Evolutionary conservation across 2,888 invertebrate genomes (phyloP), one percentile per base, ranked within the genome.

Genomic region (Cremastobaeus sp.): DNA sequence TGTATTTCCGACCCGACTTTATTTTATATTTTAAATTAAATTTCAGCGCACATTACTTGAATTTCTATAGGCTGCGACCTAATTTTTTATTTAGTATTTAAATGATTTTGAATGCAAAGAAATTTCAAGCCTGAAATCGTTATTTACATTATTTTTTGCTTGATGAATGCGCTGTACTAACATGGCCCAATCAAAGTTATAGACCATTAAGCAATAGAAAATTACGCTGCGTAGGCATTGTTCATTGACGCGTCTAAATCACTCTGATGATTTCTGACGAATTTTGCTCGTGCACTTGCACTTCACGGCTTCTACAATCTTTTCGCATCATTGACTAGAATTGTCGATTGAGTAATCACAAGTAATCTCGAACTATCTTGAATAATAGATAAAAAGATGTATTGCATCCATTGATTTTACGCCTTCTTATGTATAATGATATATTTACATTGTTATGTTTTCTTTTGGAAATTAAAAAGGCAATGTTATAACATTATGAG

Each of bases 161-260:
- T 37, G 35, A 39, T 34, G 59, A 72, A 77, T 70, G 78, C 70
- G 82, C 84, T 76, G 73, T 77, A 84, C 84, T 84, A 84, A 83
- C 84, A 82, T 62, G 71, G 77, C 70, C 83, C 83, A 86, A 85
- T 87, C 85, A 85, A 84, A 83, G 81, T 84, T 83, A 86, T 84
- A 83, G 83, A 73, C 84, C 86, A 86, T 86, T 86, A 86, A 81
- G 82, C 82, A 80, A 77, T 78, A 77, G 82, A 82, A 85, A 86
- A 85, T 86, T 80, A 80, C 78, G 86, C 84, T 78, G 82, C 82
- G 84, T 82, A 77, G 81, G 85, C 84, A 84, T 68, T 52, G 76
- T 68, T 57, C 74, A 70, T 62, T 74, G 77, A 77, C 72, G 48
- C 52, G 71, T 68, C 65, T 74, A 76, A 77, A 79, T 77, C 76